Evolutionary conservation across 2,797 vertebrate species (phyloP), one percentile per base, ranked within the genome.

Genomic region (Muscicapa comitata): DNA sequence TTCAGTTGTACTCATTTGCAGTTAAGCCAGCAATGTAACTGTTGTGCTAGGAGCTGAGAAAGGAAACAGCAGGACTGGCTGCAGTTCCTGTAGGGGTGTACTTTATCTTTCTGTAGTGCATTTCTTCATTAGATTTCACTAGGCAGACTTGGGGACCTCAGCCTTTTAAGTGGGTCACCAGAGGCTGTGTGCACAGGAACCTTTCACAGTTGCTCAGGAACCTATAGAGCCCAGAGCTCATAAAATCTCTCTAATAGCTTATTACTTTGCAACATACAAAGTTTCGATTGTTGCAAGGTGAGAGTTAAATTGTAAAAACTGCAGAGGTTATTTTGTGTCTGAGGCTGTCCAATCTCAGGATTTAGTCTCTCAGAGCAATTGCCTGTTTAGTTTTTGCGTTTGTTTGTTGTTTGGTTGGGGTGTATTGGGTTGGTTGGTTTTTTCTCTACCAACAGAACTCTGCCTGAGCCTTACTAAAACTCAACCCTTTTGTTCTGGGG

Each of bases 141-240:
- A 19, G 59, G 28, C 61, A 57, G 37, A 33, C 9, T 29, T 0
- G 0, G 4, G n/a, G 43, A 77, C n/a, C 19, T 48, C 11, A 28
- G 0, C 45, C 20, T 45, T 12, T 11, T 14, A 3, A 54, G 43
- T 3, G 6, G 10, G 24, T 5, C 1, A 20, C 25, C 37, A 29
- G 59, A 28, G 10, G 2, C 21, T 12, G 11, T 12, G 2, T 1
- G 2, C 33, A 13, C 20, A 16, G 29, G 29, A 82, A 23, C 33
- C 33, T 63, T 66, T 13, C 16, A 8, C 6, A 16, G 38, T 13
- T 45, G 7, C 31, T 26, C 14, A 42, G 61, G 29, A 65, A 26
- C 13, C 17, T 37, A 2, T 10, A 45, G 29, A 86, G 18, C 26
- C 23, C 42, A 25, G 25, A 67, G 53, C 24, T 74, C 7, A 4